Evolutionary conservation across 2,888 invertebrate genomes (phyloP).

Genomic region (Catocala fraxini): DNA sequence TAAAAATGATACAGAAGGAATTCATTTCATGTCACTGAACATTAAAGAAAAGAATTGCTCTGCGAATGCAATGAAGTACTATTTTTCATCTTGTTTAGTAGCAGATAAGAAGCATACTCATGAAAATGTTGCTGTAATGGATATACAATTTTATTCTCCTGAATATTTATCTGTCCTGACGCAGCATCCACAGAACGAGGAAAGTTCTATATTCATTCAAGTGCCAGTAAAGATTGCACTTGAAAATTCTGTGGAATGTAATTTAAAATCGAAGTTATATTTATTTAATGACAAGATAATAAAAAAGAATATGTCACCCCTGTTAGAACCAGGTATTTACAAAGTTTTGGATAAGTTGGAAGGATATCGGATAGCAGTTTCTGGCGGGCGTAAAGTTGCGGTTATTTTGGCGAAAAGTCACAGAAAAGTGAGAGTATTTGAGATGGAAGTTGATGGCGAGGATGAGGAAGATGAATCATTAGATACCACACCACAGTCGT

Average conservation of each 20-base stretch:
- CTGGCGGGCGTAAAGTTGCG: conserved; percentile 94
- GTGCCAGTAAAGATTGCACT: conserved; percentile 80
- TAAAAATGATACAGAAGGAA: conserved; percentile 70
- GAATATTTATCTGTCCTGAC: conserved; percentile 91
- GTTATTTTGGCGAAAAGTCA: conserved; percentile 93
- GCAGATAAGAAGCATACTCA: conserved; percentile 64
- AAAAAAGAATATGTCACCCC: conserved; percentile 85
- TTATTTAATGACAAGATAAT: conserved; percentile 78
- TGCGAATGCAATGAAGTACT: conserved; percentile 85
- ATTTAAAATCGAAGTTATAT: conserved; percentile 73
- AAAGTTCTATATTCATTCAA: conserved; percentile 82
- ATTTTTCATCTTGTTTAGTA: conserved; percentile 80
- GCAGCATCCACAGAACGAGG: conserved; percentile 81
- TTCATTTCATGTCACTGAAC: conserved; percentile 84
- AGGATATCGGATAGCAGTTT: conserved; percentile 92
- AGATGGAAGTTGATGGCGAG: conserved; percentile 97
- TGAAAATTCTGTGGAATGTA: conserved; percentile 76
- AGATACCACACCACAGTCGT: conserved; percentile 78
- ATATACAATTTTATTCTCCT: conserved; percentile 92
- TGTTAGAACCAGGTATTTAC: conserved; percentile 83
- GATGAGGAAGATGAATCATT: conserved; percentile 93
- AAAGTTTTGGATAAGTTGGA: conserved; percentile 90
- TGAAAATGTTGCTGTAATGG: conserved; percentile 85
- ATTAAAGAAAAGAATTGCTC: conserved; percentile 73
- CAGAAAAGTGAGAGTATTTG: conserved; percentile 94